These are phyloP conservation scores for Argentina silus DNA, from an alignment of 2,797 vertebrate species.

Conservation along the genomic window DNA sequence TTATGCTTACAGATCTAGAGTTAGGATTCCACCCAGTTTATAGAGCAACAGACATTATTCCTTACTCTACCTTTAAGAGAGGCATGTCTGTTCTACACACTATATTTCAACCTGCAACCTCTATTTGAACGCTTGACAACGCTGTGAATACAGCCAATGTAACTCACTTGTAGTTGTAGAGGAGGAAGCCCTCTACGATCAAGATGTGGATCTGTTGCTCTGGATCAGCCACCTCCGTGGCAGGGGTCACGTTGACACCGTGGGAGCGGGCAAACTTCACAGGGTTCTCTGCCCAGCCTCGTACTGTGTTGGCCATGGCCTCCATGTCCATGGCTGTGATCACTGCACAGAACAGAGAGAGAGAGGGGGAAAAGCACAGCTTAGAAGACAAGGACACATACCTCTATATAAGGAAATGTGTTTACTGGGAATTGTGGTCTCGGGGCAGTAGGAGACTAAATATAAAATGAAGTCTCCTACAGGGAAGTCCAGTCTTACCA, in stretches of 20 bases:
- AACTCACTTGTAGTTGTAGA: conserved; percentile 92
- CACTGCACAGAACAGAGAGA: conserved; percentile 69
- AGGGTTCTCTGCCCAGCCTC: conserved; percentile 88
- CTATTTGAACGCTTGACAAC: too few relatives aligned
- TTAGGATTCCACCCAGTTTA: too few relatives aligned
- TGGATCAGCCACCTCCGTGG: conserved; percentile 56
- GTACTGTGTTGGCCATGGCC: conserved; percentile 90
- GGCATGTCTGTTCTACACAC: too few relatives aligned
- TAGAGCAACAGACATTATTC: too few relatives aligned
- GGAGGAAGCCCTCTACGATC: conserved; percentile 93
- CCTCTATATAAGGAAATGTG: conserved; percentile 12
- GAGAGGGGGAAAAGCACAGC: conserved; percentile 1
- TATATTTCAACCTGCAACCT: too few relatives aligned
- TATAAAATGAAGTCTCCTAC: conserved; percentile 69
- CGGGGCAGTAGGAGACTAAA: not conserved
- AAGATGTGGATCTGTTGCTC: conserved; percentile 84
- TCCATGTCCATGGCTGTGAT: conserved; percentile 94
- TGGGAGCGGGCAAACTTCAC: conserved; percentile 93
- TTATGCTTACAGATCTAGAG: too few relatives aligned
- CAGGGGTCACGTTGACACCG: conserved; percentile 75
- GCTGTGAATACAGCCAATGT: too few relatives aligned
- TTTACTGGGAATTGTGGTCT: not conserved
- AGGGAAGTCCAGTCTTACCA: conserved; percentile 82
- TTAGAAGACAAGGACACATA: conserved; percentile 37
- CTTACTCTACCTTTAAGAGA: too few relatives aligned